Percentiles rank a stretch among this genome's conserved stretches.
Evolutionary conservation across 2,797 vertebrate genomes (phyloP).

Genomic region (Enteromius unitaeniatus): DNA sequence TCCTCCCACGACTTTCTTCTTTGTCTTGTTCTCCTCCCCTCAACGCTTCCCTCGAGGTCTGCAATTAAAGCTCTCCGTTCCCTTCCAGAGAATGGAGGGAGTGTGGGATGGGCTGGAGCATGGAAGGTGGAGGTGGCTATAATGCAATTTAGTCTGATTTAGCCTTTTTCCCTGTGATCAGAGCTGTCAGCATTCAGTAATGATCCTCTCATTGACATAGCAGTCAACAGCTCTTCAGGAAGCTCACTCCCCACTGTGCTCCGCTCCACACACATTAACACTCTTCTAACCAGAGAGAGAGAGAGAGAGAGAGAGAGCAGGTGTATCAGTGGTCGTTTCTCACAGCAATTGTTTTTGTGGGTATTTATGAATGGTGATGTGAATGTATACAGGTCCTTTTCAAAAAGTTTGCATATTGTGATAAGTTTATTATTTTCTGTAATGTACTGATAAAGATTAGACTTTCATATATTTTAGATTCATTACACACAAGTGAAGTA

Average conservation of each 20-base stretch:
- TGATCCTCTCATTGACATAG: constrained; percentile 50
- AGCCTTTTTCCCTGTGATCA: constrained; percentile 52
- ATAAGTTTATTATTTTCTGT: too few relatives aligned
- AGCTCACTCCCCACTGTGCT: constrained; percentile 28
- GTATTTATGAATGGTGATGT: not conserved
- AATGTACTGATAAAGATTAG: too few relatives aligned
- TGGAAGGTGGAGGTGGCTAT: constrained; percentile 37
- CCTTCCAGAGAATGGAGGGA: constrained; percentile 49
- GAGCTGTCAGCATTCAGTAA: constrained; percentile 51
- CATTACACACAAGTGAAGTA: too few relatives aligned
- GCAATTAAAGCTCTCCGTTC: constrained; percentile 48
- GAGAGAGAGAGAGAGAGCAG: not conserved
- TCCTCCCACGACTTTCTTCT: constrained; percentile 35
- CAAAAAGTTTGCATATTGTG: too few relatives aligned
- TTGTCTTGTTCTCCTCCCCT: constrained; percentile 8
- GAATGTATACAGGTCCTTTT: not conserved
- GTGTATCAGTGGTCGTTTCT: not conserved
- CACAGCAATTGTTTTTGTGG: not conserved
- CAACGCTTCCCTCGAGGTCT: not conserved
- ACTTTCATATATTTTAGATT: too few relatives aligned
- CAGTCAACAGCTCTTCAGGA: constrained; percentile 48
- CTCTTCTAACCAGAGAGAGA: constrained; percentile 11
- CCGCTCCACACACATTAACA: constrained; percentile 29
- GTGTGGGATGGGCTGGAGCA: constrained; percentile 25
- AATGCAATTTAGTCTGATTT: constrained; percentile 49